Conservation (phyloP, 2,113 vertebrate genomes). For the Scopus umbretta region DNA sequence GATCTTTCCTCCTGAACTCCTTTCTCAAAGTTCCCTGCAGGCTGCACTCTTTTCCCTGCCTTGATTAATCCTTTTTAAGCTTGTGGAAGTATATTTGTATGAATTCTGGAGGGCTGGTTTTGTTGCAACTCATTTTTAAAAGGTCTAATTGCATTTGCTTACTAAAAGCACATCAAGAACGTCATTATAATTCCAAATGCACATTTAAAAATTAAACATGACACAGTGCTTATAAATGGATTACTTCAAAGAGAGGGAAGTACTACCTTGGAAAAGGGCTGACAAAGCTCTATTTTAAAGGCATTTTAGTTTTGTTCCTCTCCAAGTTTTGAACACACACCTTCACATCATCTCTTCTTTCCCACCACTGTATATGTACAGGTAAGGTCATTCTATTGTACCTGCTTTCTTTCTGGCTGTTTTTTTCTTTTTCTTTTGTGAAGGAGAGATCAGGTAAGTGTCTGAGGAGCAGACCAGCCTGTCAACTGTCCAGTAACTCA, state of each 20-base stretch:
- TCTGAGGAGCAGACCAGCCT: neutral
- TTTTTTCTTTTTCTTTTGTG: neutral
- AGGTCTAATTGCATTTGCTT: neutral
- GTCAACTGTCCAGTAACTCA: neutral
- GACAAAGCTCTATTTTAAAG: neutral
- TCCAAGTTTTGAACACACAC: neutral
- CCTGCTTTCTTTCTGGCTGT: neutral
- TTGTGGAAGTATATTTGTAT: neutral
- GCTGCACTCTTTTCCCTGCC: neutral
- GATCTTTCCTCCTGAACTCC: neutral
- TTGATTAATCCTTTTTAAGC: neutral
- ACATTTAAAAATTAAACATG: conserved; percentile 24
- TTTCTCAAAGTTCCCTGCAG: neutral
- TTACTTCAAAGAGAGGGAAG: conserved; percentile 19
- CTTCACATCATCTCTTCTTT: neutral
- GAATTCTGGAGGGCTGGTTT: neutral
- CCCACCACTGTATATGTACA: neutral
- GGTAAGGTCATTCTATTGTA: neutral
- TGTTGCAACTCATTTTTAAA: neutral
- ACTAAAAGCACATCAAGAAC: neutral
- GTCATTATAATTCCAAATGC: neutral
- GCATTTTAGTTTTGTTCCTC: neutral
- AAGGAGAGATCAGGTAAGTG: neutral
- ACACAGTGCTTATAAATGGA: neutral
- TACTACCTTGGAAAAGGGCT: neutral